Base-by-base conservation (phyloP, 2,888 invertebrate genomes). In the Drosophila greeni region DNA sequence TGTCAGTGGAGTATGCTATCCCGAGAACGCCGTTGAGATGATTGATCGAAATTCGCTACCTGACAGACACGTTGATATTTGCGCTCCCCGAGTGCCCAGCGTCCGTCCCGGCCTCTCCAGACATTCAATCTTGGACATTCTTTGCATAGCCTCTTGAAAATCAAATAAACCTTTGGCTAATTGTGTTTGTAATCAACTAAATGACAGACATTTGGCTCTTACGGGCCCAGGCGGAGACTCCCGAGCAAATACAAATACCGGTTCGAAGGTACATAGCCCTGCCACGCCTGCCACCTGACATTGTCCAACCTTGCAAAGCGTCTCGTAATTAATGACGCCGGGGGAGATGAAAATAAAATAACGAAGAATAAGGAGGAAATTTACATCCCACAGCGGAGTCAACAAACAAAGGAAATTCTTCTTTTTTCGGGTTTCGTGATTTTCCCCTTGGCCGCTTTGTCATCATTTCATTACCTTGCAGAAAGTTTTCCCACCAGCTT, bases 161-260 rank as follows among this genome's bases (percentile, higher is more conserved):
- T 81, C 84, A 81, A 81, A 81, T 82, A 81, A 73, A 72, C 77
- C 77, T 56, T 62, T 69, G 61, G 77, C 84, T 81, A 81, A 81
- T 81, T 81, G 83, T 84, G 83, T 81, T 81, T 77, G 84, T 72
- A 82, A 81, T 81, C 80, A 81, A 84, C 72, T 75, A 82, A 81
- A 81, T 82, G 71, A 69, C 68, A 68, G 56, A 67, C 77, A 84
- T 77, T 81, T 81, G 77, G 62, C 75, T 72, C 75, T 73, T 67
- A 70, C 67, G 66, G 69, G 73, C 45, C 45, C 37, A 37, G 59
- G 5, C 31, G 58, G 58, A 48, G 33, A 54, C 55, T 56, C 48
- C 49, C 34, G 45, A 24, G 58, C 75, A 78, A 62, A 75, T 54
- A 57, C 75, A 78, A 62, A 75, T 54, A 57, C 75, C 48, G 62